Evolutionary conservation across 1,140 invertebrate genomes (phyloP), one percentile per base, ranked within the genome.

Genomic region (Leptonema lineaticorne): DNA sequence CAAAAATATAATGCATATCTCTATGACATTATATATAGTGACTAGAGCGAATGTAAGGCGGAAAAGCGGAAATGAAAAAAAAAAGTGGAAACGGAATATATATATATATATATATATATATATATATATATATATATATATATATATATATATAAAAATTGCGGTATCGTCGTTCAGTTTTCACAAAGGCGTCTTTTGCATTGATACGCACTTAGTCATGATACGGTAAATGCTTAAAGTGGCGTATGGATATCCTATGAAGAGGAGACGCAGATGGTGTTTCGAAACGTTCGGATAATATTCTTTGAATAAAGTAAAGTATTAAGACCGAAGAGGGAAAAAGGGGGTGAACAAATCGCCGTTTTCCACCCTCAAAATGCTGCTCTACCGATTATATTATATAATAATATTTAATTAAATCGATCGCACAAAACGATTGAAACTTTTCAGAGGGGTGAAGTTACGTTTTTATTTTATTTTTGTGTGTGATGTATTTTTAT

Each of bases 251-350:
- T 64, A 64, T 64, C 62, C 45, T 50, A 22, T 50, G 62, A 64
- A 64, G 45, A 50, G 62, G 62, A 64, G 62, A 50, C 62, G 62
- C 62, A 64, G 62, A 64, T 64, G 62, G 62, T 64, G 62, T 64
- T 64, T 28, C 62, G 62, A 64, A 64, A 26, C 45, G 45, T 64
- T 64, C 45, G 62, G 62, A 64, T 64, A 64, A 64, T 64, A 64
- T 64, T 64, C 62, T 64, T 64, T 64, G 62, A 64, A 64, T 64
- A 64, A 64, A 64, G 62, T 64, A 64, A 64, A 64, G 62, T 64
- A 64, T 64, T 64, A 64, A 64, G 62, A 64, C 62, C 62, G 24
- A 14, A 27, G 26, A 45, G 62, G 60, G 24, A 50, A 63, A 64
- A 46, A 26, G 62, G 62, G 59, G 62, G 58, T 50, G 62, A 64